Evolutionary conservation across 2,797 vertebrate genomes (phyloP).

Genomic region (Erethizon dorsatum): DNA sequence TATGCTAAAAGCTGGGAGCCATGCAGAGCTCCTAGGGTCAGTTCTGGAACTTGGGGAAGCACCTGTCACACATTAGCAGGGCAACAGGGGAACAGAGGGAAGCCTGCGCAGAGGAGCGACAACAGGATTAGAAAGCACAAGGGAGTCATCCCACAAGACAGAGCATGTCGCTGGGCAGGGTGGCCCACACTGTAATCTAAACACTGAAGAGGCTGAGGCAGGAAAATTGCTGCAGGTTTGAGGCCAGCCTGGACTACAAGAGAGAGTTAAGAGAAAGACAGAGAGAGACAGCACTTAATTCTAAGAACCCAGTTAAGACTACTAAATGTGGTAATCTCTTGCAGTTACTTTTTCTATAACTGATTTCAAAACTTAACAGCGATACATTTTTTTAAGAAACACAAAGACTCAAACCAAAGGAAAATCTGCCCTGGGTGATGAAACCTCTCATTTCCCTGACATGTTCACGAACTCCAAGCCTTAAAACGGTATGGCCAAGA

Average conservation of each 20-base stretch:
- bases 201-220: not conserved
- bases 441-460: not conserved
- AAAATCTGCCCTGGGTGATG: not conserved
- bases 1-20: accelerated
- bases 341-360: not conserved
- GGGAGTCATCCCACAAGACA: not conserved
- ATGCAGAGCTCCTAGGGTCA: too few relatives aligned
- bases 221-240: not conserved
- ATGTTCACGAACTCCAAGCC: not conserved
- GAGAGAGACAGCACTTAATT: not conserved
- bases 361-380: not conserved
- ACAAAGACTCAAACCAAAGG: not conserved
- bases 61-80: accelerated
- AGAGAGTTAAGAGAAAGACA: not conserved
- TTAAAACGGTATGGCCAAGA: not conserved
- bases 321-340: not conserved
- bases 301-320: not conserved
- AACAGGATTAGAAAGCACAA: not conserved
- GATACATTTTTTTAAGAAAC: not conserved
- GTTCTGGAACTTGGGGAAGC: too few relatives aligned
- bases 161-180: too few relatives aligned
- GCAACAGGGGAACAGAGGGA: not conserved
- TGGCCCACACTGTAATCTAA: not conserved
- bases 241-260: not conserved
- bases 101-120: not conserved